phyloP scores from a whole-genome alignment of 30 jellyfish, hydroid and myxozoan genomes.

The Hydra vulgaris region DNA sequence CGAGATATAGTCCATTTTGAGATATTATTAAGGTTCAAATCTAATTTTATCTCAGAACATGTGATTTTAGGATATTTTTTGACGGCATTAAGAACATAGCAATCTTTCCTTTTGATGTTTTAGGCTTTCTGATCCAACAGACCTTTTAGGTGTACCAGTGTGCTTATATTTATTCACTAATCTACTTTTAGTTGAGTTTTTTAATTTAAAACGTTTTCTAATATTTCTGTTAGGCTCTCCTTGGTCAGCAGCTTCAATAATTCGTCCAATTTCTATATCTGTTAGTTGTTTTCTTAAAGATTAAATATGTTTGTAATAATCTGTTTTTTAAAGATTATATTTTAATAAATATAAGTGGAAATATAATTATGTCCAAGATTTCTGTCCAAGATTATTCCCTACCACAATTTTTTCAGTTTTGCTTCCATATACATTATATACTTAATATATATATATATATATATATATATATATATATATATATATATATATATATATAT shows the following conservation, averaged over 20 bases:
- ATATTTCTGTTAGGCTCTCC: not conserved
- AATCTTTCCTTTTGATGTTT: not conserved
- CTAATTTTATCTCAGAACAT: not conserved
- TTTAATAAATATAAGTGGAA: too few species aligned
- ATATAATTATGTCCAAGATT: too few species aligned
- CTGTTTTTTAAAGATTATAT: too few species aligned
- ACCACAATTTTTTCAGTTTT: too few species aligned
- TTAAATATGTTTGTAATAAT: too few species aligned
- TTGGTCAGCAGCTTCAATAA: not conserved
- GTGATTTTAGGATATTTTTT: not conserved
- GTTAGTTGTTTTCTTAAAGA: not conserved
- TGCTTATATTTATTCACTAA: not conserved
- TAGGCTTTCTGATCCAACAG: not conserved
- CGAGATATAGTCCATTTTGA: not conserved
- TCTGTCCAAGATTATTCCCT: too few species aligned
- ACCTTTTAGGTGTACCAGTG: not conserved
- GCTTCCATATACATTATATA: too few species aligned
- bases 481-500: too few species aligned
- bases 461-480: too few species aligned
- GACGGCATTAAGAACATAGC: not conserved
- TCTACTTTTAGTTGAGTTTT: not conserved
- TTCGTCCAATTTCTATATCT: not conserved
- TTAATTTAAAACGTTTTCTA: not conserved
- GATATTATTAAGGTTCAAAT: not conserved
- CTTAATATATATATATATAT: too few species aligned